Evolutionary conservation across 37 sponge, comb jelly and placozoan genomes (phyloP).

Genomic region (Beroe ovata): DNA sequence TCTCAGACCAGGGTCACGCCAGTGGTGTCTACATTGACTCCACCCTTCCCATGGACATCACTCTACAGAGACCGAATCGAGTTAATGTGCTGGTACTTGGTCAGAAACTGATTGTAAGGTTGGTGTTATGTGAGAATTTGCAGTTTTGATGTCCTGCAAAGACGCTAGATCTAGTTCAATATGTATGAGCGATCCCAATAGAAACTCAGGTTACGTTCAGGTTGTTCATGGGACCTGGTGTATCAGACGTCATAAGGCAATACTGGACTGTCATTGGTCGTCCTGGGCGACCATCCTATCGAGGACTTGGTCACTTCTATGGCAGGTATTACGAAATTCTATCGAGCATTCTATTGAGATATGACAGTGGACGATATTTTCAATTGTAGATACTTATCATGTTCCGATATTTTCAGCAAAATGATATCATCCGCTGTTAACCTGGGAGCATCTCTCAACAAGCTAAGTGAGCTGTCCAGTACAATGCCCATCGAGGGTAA

Average conservation of each 20-base stretch:
- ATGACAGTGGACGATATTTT: no score
- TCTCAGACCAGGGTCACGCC: neutral
- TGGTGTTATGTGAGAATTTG: no score
- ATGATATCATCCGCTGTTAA: neutral
- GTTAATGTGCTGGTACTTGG: neutral
- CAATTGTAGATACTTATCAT: no score
- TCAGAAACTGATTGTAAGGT: no score
- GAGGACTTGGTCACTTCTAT: slow-evolving; percentile 35
- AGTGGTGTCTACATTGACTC: neutral
- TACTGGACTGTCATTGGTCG: slow-evolving; percentile 32
- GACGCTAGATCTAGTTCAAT: no score
- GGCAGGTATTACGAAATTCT: no score
- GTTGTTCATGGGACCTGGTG: slow-evolving; percentile 28
- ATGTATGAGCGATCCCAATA: no score
- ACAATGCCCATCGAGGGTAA: neutral
- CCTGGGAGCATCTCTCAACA: neutral
- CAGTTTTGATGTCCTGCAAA: no score
- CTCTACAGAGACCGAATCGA: neutral
- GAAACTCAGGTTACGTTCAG: no score
- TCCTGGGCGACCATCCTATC: slow-evolving; percentile 11
- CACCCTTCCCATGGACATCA: slow-evolving; percentile 24
- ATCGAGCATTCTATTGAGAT: no score
- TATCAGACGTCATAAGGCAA: slow-evolving; percentile 21
- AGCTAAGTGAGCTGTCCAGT: neutral
- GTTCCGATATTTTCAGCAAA: neutral